Conservation (phyloP, 1,140 invertebrate genomes). For the Nasonia giraulti region DNA sequence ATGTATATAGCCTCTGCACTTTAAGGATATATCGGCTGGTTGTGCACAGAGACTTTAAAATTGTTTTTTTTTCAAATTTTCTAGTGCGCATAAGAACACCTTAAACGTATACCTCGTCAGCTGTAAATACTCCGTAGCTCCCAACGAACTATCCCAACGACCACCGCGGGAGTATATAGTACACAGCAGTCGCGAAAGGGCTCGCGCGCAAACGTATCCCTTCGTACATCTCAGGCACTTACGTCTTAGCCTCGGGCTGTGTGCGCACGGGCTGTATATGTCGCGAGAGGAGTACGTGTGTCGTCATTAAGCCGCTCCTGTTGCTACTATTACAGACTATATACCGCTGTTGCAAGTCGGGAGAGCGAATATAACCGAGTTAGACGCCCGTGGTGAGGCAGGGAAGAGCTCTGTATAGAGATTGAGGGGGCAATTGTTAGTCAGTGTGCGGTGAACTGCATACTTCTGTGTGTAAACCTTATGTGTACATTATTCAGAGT, state of each 20-base stretch:
- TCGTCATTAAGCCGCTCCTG: neutral
- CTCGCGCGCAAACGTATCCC: neutral
- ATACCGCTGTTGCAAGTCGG: neutral
- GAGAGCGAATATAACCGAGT: neutral
- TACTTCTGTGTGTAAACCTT: too few species aligned
- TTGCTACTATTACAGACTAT: neutral
- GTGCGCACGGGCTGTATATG: neutral
- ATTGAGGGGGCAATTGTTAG: neutral
- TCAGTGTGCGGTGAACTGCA: too few species aligned
- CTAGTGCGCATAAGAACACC: too few species aligned
- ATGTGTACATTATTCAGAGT: too few species aligned
- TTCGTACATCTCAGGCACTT: neutral
- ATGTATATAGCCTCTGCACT: neutral
- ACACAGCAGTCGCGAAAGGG: too few species aligned
- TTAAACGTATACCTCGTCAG: too few species aligned
- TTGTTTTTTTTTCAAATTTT: too few species aligned
- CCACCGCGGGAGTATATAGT: too few species aligned
- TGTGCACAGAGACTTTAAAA: too few species aligned
- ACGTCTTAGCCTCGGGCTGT: slow-evolving; percentile 6
- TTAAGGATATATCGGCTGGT: neutral
- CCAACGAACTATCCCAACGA: neutral
- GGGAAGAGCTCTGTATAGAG: neutral
- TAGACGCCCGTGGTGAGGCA: neutral
- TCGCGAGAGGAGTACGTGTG: neutral
- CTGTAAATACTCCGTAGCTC: too few species aligned